These are phyloP conservation scores for Drosophila seguyi DNA, from an alignment of 1,140 invertebrate genomes.

Conservation along the genomic window DNA sequence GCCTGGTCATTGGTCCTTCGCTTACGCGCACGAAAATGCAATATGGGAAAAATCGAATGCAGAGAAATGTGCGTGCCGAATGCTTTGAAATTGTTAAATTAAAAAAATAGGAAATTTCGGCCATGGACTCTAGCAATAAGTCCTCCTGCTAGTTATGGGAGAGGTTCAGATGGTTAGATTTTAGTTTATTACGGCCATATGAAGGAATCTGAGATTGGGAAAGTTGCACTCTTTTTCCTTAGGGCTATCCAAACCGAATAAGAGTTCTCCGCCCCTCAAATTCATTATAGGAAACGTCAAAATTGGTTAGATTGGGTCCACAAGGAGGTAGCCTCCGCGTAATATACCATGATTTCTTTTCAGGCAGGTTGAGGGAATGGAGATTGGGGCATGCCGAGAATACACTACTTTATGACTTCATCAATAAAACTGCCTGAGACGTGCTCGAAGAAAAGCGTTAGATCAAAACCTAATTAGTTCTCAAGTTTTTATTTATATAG, in stretches of 20 bases:
- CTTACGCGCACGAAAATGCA: constrained; percentile 31
- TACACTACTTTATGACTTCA: too few species aligned
- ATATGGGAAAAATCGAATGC: constrained; percentile 30
- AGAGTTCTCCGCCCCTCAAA: neutral
- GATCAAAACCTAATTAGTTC: too few species aligned
- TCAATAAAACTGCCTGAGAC: too few species aligned
- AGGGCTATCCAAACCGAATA: neutral
- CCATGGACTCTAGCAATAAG: too few species aligned
- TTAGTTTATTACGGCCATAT: neutral
- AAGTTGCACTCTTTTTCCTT: neutral
- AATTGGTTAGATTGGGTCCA: neutral
- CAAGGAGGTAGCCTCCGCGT: too few species aligned
- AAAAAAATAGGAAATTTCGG: too few species aligned
- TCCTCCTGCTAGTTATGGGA: too few species aligned
- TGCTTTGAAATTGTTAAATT: constrained; percentile 26
- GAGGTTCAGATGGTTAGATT: too few species aligned
- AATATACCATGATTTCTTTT: neutral
- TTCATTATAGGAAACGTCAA: neutral
- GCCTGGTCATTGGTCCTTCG: constrained; percentile 65
- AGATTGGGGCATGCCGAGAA: too few species aligned
- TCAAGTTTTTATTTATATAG: too few species aligned
- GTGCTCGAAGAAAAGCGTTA: too few species aligned
- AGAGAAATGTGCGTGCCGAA: constrained; percentile 24
- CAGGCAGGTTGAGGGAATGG: neutral
- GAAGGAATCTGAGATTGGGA: neutral